Evolutionary conservation across 2,113 vertebrate species (phyloP).

Genomic region (Okapia johnstoni): DNA sequence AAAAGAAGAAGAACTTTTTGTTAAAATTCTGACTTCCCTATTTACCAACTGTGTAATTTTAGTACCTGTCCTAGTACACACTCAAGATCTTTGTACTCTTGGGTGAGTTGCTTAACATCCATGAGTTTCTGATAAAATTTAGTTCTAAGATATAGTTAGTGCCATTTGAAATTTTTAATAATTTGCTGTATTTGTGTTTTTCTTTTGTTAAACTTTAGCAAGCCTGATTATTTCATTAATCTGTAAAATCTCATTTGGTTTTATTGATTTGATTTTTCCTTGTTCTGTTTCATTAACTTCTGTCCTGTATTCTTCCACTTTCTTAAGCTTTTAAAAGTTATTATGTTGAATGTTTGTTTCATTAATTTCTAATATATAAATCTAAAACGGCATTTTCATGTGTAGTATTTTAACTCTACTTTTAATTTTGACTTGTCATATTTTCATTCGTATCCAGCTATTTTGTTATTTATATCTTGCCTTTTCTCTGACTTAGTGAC

Average conservation of each 20-base stretch:
- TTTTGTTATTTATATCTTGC: background rate
- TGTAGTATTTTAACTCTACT: background rate
- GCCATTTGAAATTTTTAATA: background rate
- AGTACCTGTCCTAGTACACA: background rate
- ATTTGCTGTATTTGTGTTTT: background rate
- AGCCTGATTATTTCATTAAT: background rate
- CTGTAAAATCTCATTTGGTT: background rate
- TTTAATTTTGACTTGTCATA: background rate
- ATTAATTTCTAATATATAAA: background rate
- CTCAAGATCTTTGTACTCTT: background rate
- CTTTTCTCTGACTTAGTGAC: background rate
- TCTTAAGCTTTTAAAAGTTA: background rate
- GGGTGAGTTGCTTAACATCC: background rate
- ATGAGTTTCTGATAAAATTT: background rate
- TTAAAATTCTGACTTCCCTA: background rate
- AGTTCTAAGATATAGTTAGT: background rate
- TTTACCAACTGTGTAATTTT: background rate
- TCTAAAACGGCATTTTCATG: background rate
- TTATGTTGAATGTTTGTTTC: background rate
- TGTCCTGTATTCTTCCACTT: background rate
- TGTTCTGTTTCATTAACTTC: background rate
- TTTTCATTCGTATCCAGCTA: background rate
- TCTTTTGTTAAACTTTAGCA: background rate
- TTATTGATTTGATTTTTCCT: background rate
- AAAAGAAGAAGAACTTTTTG: background rate